phyloP scores from a whole-genome alignment of 2,797 vertebrate genomes.

The Gambusia yucatana region DNA sequence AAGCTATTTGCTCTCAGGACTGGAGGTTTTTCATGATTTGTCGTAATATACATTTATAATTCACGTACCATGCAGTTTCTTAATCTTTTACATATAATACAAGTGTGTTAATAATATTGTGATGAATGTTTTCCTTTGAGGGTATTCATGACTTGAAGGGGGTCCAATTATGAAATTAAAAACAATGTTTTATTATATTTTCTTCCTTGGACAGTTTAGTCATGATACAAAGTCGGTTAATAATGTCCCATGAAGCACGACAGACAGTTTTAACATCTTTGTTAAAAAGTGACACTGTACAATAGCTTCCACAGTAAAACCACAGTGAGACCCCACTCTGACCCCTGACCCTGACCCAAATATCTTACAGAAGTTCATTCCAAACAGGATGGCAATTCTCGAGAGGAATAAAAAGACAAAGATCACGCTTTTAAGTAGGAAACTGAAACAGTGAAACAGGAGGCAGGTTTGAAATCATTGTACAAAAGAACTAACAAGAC shows the following conservation, averaged over 20 bases:
- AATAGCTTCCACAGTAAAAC: constrained; percentile 78
- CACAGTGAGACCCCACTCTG: constrained; percentile 63
- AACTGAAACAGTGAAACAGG: constrained; percentile 51
- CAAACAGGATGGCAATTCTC: constrained; percentile 70
- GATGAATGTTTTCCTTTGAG: constrained; percentile 67
- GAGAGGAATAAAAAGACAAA: constrained; percentile 71
- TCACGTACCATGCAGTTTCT: constrained; percentile 85
- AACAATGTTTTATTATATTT: constrained; percentile 63
- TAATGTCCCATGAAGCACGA: constrained; percentile 70
- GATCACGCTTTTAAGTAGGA: constrained; percentile 53
- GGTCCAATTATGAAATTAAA: constrained; percentile 65
- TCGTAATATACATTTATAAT: constrained; percentile 82
- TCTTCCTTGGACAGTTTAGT: constrained; percentile 58
- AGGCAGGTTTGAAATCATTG: constrained; percentile 72
- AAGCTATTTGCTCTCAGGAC: constrained; percentile 73
- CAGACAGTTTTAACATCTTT: constrained; percentile 72
- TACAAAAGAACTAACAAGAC: constrained; percentile 82
- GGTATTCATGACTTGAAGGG: constrained; percentile 65
- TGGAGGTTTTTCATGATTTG: constrained; percentile 74
- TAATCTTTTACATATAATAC: constrained; percentile 85
- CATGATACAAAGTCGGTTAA: constrained; percentile 60
- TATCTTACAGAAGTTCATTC: constrained; percentile 76
- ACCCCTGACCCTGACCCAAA: constrained; percentile 38
- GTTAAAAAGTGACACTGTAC: constrained; percentile 86
- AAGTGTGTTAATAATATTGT: constrained; percentile 76